Base-by-base conservation (phyloP, 2,113 vertebrate genomes). In the Paratilapia polleni region DNA sequence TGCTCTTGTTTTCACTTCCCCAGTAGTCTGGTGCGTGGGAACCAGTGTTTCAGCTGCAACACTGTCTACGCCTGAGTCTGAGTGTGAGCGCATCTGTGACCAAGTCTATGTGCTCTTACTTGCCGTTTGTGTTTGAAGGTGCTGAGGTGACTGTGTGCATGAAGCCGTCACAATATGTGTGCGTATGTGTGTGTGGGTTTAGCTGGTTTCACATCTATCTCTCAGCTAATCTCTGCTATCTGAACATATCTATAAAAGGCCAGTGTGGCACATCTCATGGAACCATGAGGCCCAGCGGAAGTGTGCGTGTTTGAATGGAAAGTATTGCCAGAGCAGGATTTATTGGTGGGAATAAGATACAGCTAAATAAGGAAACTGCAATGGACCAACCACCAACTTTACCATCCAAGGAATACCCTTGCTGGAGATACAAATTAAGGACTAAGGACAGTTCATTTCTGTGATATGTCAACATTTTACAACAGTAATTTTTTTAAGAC, bases 1-100 rank as follows among this genome's bases (percentile, higher is more conserved):
- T 94, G 92, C 94, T 93, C 93, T 94, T 92, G 92, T 95, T 95
- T 94, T 93, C 94, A 95, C 94, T 95, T 95, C 94, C 94, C 90
- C 90, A 89, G 85, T 60, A 85, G 91, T 93, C 91, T 90, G 93
- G 84, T 93, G 91, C 93, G 93, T 95, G 94, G 94, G 94, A 95
- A 95, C 94, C 91, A 90, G 88, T 2, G 14, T 85, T 92, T 88
- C 75, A 86, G 75, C 87, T 88, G 88, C 89, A 88, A 81, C 24
- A 83, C 82, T 77, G 87, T 92, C 87, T 89, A 87, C n/a, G 52
- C 63, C 66, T 81, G 73, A 84, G 63, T 80, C 26, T 82, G 77
- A 82, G 66, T 80, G 56, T 77, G 83, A 84, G 62, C 73, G 61
- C 20, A 61, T 82, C 58, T 84, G 78, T 52, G 41, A 54, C 14